These are phyloP conservation scores for Pachliopta kotzebuea DNA, from an alignment of 2,888 invertebrate genomes.

Conservation along the genomic window DNA sequence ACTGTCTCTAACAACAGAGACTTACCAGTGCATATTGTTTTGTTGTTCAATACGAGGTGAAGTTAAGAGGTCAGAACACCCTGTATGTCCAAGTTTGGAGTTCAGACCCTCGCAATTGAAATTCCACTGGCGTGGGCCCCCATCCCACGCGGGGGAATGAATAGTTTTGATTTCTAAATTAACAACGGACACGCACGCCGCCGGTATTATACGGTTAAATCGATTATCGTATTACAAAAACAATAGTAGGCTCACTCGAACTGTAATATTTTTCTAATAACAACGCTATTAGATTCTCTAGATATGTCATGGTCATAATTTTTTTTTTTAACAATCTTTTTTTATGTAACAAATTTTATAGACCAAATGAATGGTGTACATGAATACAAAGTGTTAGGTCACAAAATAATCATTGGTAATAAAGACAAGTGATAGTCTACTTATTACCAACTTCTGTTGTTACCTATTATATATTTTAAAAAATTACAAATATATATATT, in stretches of 20 bases:
- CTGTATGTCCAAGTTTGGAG: not conserved
- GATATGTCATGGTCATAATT: conserved; percentile 18
- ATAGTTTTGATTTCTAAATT: conserved; percentile 43
- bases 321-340: conserved; percentile 26
- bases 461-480: no score
- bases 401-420: no score
- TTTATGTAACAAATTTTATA: no score
- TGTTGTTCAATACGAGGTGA: not conserved
- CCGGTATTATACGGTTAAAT: conserved; percentile 58
- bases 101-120: conserved; percentile 14
- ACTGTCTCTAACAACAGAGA: no score
- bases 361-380: no score
- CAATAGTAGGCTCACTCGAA: conserved; percentile 58
- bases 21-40: no score
- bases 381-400: no score
- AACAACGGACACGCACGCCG: conserved; percentile 51
- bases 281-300: conserved; percentile 23
- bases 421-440: no score
- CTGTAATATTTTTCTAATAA: conserved; percentile 38
- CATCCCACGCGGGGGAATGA: conserved; percentile 34
- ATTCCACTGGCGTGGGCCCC: conserved; percentile 21
- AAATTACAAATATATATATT: no score
- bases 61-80: not conserved
- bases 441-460: no score
- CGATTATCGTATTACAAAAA: conserved; percentile 70